phyloP scores from a whole-genome alignment of 2,797 vertebrate species.

The Dryobates pubescens region DNA sequence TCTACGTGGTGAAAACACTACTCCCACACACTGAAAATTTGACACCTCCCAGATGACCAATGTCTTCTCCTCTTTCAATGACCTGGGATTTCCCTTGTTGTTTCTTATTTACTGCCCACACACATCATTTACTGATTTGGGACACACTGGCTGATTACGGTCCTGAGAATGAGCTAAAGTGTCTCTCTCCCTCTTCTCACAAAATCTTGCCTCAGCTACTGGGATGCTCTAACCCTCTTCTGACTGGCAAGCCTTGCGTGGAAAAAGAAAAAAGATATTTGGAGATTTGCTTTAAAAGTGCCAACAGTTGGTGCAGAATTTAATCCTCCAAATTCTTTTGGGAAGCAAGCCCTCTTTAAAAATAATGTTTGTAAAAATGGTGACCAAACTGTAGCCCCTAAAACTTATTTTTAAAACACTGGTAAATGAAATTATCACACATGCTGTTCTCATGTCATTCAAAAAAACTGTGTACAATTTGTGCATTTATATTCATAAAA shows the following conservation, averaged over 20 bases:
- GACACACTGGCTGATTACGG: background rate
- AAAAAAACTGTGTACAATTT: background rate
- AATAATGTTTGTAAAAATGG: background rate
- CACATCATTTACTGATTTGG: background rate
- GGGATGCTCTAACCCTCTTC: background rate
- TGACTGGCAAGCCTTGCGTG: background rate
- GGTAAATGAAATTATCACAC: background rate
- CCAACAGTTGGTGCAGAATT: background rate
- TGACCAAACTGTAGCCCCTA: background rate
- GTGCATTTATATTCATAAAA: conserved; percentile 10
- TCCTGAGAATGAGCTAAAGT: background rate
- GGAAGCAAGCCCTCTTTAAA: background rate
- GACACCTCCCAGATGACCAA: background rate
- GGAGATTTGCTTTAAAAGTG: background rate
- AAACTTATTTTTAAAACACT: background rate
- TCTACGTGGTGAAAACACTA: background rate
- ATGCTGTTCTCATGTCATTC: background rate
- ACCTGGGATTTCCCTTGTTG: background rate
- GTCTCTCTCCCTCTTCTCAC: background rate
- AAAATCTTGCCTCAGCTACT: background rate
- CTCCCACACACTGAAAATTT: background rate
- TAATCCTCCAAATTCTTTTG: background rate
- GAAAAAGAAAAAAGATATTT: background rate
- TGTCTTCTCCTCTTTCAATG: background rate
- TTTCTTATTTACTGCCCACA: background rate